Percentiles rank a stretch among this genome's conserved stretches.
Conservation (phyloP, 2,888 invertebrate species). For the Arge pagana region DNA sequence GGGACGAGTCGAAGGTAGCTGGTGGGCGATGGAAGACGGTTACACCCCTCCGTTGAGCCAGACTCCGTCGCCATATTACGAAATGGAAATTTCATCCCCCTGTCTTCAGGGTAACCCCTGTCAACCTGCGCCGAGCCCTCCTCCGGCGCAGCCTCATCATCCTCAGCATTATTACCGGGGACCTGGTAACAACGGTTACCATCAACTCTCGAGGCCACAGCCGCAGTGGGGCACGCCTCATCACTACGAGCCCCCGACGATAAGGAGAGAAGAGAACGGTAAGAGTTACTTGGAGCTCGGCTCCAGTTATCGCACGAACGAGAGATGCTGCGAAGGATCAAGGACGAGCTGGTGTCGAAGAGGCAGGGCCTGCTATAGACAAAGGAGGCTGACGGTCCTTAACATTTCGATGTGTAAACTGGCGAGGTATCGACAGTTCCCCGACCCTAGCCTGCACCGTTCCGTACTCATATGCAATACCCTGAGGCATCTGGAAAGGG, state of each 20-base stretch:
- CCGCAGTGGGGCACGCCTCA: constrained; percentile 53
- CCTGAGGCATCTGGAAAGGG: constrained; percentile 83
- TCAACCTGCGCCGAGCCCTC: constrained; percentile 38
- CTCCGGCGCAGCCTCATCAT: constrained; percentile 33
- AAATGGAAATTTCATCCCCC: constrained; percentile 49
- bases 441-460: constrained; percentile 85
- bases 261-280: constrained; percentile 86
- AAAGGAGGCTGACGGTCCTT: constrained; percentile 84
- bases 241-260: constrained; percentile 68
- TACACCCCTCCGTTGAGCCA: constrained; percentile 45
- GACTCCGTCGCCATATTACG: constrained; percentile 47
- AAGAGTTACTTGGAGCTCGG: constrained; percentile 88
- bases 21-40: constrained; percentile 56
- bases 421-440: constrained; percentile 83
- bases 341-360: constrained; percentile 75
- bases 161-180: constrained; percentile 25
- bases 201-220: constrained; percentile 54
- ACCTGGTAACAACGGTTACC: constrained; percentile 45
- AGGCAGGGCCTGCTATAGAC: constrained; percentile 81
- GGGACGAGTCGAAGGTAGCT: constrained; percentile 56
- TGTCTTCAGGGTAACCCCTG: constrained; percentile 51
- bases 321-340: constrained; percentile 73
- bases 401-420: constrained; percentile 92
- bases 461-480: constrained; percentile 95
- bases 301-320: constrained; percentile 56